Percentiles rank a stretch among this genome's conserved stretches.
These are phyloP conservation scores for Dreissena polymorpha DNA, from an alignment of 1,140 invertebrate genomes.

Conservation along the genomic window DNA sequence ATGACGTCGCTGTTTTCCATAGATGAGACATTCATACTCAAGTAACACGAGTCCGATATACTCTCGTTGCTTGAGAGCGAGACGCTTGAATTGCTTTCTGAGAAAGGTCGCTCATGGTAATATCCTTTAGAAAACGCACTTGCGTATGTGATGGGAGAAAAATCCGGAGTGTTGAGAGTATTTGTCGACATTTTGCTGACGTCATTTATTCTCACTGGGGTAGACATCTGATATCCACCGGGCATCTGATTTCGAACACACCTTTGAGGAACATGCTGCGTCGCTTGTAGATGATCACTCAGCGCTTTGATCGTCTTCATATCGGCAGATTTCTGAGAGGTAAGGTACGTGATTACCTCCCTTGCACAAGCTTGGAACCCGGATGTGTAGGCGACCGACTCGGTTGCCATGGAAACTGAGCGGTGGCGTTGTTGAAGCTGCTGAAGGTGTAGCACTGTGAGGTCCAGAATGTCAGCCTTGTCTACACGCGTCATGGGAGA, in stretches of 20 bases:
- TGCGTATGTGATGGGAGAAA: too few relatives aligned
- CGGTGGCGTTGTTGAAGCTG: slow-evolving; percentile 39
- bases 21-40: too few relatives aligned
- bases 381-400: not conserved
- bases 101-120: too few relatives aligned
- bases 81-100: too few relatives aligned
- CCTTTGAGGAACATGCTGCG: not conserved
- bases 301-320: not conserved
- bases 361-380: slow-evolving; percentile 33
- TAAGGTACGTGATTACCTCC: slow-evolving; percentile 11
- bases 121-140: too few relatives aligned
- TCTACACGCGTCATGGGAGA: slow-evolving; percentile 44
- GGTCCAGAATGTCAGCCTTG: slow-evolving; percentile 47
- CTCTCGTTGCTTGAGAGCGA: too few relatives aligned
- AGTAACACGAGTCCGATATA: too few relatives aligned
- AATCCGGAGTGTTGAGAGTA: too few relatives aligned
- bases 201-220: slow-evolving; percentile 1
- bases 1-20: too few relatives aligned
- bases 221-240: not conserved
- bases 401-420: slow-evolving; percentile 1
- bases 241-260: not conserved
- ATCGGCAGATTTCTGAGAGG: not conserved
- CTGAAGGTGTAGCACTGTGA: slow-evolving; percentile 20
- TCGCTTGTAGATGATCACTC: slow-evolving; percentile 19
- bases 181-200: too few relatives aligned